Evolutionary conservation across 2,888 invertebrate genomes (phyloP), one percentile per base, ranked within the genome.

Genomic region (Oxytorus armatus): DNA sequence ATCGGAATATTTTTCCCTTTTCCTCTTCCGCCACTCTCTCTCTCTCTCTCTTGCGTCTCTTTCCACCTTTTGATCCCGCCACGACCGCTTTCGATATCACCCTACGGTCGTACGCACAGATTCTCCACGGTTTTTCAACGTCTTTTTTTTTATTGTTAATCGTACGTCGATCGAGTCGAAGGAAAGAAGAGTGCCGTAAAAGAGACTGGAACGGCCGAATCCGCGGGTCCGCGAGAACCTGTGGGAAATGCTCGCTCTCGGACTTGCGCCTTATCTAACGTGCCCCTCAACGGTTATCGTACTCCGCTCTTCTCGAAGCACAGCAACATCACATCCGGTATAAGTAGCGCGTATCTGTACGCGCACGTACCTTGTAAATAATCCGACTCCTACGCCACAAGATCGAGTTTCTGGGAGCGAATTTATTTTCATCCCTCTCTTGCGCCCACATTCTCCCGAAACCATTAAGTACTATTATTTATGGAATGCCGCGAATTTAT

Each of bases 221-320:
- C 14, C 23, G 55, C 57, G 33, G 66, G 66, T 66, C 69, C 70
- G 47, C 49, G 61, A 77, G 77, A 74, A 69, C 57, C 77, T 74
- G 79, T 79, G 81, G 83, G 73, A 82, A 83, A 84, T 84, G 84
- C 79, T 79, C 61, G 79, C 81, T 63, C 70, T 83, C 70, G 75
- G 77, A 79, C 77, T n/a, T n/a, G 80, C 83, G 81, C 65, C 82
- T 83, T 84, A 83, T 84, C 84, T 69, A 74, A 75, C 80, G 66
- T 74, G 47, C 42, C 66, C 81, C 73, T 73, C 61, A 55, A 14
- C 61, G 51, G 77, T 82, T 81, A 83, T 83, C 83, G 77, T 55
- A 55, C 76, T 61, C 69, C 57, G 75, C 78, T 76, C 80, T 68
- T 68, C 70, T 33, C 69, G 59, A 61, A 65, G 69, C 68, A n/a